phyloP scores from a whole-genome alignment of 2,113 vertebrate genomes.

The Macroglossus sobrinus region DNA sequence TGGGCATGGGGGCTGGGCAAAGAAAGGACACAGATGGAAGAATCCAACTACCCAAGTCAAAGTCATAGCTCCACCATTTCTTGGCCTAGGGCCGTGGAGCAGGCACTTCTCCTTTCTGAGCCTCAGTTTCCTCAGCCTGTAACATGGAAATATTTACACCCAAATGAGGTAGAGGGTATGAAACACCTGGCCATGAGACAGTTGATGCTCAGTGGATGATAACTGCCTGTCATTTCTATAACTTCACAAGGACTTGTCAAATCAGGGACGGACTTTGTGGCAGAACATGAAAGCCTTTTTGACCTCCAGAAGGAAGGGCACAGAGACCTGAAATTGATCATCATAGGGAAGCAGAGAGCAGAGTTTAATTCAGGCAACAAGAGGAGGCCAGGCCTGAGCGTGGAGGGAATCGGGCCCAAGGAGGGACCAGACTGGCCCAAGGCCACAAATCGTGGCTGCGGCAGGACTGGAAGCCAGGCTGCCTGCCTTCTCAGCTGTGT shows the following conservation, averaged over 20 bases:
- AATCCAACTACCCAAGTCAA: neutral
- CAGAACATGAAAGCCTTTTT: neutral
- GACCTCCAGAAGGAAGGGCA: neutral
- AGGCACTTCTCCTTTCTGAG: neutral
- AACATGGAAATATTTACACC: neutral
- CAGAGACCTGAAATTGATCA: neutral
- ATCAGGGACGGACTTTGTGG: neutral
- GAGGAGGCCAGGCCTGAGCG: neutral
- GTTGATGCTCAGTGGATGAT: neutral
- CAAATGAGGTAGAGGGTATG: neutral
- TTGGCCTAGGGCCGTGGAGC: neutral
- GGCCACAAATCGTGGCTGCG: neutral
- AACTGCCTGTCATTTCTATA: neutral
- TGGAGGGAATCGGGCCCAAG: neutral
- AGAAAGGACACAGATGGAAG: neutral
- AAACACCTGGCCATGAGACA: neutral
- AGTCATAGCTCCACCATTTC: neutral
- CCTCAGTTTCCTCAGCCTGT: neutral
- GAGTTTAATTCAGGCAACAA: conserved; percentile 6
- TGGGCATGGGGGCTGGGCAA: neutral
- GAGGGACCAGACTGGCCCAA: neutral
- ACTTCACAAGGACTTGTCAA: neutral
- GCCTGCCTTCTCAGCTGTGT: neutral
- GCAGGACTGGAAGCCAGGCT: neutral
- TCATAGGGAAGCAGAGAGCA: neutral